These are phyloP conservation scores for Scaeva pyrastri DNA, from an alignment of 2,888 invertebrate genomes.

Conservation along the genomic window DNA sequence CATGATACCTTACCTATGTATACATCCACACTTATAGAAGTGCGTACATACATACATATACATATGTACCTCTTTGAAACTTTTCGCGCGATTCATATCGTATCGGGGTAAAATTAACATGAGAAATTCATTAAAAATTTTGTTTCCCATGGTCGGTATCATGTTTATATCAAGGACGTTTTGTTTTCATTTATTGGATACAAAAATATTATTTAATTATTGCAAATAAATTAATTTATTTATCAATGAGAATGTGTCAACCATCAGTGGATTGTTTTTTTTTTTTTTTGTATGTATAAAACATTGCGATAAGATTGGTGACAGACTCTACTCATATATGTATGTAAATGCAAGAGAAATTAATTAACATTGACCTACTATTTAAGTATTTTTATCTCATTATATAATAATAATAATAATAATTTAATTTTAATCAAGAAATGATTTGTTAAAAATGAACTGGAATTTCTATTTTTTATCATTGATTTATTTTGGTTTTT, in stretches of 20 bases:
- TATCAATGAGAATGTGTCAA: neutral
- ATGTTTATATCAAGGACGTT: neutral
- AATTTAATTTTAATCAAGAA: neutral
- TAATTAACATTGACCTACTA: slow-evolving; percentile 9
- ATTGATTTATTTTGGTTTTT: too few relatives aligned
- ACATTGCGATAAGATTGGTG: neutral
- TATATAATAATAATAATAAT: neutral
- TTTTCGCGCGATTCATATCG: neutral
- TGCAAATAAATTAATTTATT: neutral
- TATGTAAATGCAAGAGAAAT: slow-evolving; percentile 1
- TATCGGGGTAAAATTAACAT: neutral
- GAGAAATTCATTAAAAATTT: slow-evolving; percentile 1
- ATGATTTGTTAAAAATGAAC: neutral
- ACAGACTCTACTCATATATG: too few relatives aligned
- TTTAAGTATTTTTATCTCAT: neutral
- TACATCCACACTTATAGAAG: too few relatives aligned
- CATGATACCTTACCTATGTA: neutral
- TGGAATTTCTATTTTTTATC: neutral
- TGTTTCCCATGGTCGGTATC: too few relatives aligned
- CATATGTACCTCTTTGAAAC: neutral
- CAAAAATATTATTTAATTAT: neutral
- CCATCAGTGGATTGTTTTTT: neutral
- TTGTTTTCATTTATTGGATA: neutral
- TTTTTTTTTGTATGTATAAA: neutral
- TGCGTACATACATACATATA: too few relatives aligned